Conservation (phyloP, 1,140 invertebrate genomes). For the Habropoda laboriosa region DNA sequence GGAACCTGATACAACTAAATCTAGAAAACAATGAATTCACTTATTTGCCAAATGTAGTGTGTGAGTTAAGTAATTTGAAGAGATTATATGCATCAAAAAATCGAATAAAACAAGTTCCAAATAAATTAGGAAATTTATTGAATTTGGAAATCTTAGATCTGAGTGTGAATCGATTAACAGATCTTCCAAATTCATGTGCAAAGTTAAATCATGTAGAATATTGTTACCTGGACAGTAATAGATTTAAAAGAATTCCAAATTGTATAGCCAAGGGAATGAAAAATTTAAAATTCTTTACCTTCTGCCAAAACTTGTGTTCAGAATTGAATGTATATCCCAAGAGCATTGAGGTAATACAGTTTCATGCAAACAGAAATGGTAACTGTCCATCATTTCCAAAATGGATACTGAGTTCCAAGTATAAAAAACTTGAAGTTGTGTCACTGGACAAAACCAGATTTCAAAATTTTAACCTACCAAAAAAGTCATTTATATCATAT, state of each 20-base stretch:
- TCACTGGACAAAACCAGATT: constrained; percentile 63
- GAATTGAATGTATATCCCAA: constrained; percentile 48
- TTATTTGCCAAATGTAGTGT: constrained; percentile 42
- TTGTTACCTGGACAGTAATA: constrained; percentile 55
- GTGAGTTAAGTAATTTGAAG: constrained; percentile 30
- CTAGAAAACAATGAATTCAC: constrained; percentile 52
- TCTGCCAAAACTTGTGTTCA: constrained; percentile 58
- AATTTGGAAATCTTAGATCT: constrained; percentile 65
- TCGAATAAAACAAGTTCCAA: constrained; percentile 19
- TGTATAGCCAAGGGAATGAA: constrained; percentile 66
- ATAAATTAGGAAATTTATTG: constrained; percentile 47
- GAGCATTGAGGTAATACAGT: constrained; percentile 60
- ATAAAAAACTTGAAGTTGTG: constrained; percentile 51
- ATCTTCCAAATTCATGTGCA: constrained; percentile 55
- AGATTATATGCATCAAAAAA: constrained; percentile 41
- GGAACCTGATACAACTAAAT: constrained; percentile 46
- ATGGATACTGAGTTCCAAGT: constrained; percentile 67
- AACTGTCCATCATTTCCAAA: constrained; percentile 58
- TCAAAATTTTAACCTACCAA: constrained; percentile 33
- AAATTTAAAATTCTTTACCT: constrained; percentile 54
- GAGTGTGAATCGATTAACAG: constrained; percentile 51
- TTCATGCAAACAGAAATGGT: constrained; percentile 56
- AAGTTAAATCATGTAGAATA: constrained; percentile 53
- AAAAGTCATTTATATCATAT: constrained; percentile 9
- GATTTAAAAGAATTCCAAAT: constrained; percentile 59